A percentile compares a stretch with the other conserved stretches of the same genome.
These are phyloP conservation scores for Salvelinus alpinus DNA, from an alignment of 2,113 vertebrate species.

Conservation along the genomic window DNA sequence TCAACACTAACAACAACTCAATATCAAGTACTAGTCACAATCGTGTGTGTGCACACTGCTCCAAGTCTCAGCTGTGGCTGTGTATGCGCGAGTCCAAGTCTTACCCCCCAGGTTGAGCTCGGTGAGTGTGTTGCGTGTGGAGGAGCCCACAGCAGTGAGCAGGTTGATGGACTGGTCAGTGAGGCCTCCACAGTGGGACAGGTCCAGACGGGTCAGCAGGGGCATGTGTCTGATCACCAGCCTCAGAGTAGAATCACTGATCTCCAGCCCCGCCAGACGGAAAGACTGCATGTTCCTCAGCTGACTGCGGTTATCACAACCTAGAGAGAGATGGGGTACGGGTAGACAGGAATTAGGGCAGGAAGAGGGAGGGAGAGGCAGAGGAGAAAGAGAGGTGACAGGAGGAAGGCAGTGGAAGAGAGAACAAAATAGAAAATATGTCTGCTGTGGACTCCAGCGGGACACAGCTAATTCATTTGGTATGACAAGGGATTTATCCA, in stretches of 20 bases:
- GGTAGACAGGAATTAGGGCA: neutral
- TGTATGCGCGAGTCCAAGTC: conserved; percentile 52
- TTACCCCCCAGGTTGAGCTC: conserved; percentile 95
- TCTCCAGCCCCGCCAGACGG: conserved; percentile 92
- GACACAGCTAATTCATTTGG: too few relatives aligned
- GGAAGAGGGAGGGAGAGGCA: neutral
- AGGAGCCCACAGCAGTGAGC: conserved; percentile 94
- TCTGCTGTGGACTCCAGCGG: too few relatives aligned
- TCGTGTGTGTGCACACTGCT: neutral
- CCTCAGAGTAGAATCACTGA: conserved; percentile 90
- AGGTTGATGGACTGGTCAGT: conserved; percentile 94
- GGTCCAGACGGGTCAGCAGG: conserved; percentile 91
- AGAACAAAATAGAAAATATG: neutral
- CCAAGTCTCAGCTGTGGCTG: conserved; percentile 50
- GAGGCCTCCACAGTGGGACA: conserved; percentile 93
- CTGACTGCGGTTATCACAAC: conserved; percentile 96
- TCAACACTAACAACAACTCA: neutral
- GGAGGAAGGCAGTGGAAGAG: neutral
- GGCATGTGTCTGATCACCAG: conserved; percentile 98
- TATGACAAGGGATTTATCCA: too few relatives aligned
- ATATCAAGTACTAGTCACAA: too few relatives aligned
- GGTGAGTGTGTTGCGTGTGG: conserved; percentile 91
- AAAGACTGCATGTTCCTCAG: conserved; percentile 92
- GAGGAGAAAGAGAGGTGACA: neutral
- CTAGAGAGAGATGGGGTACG: conserved; percentile 59